A percentile compares a stretch with the other conserved stretches of the same genome.
These are phyloP conservation scores for Lethocerus indicus DNA, from an alignment of 1,140 invertebrate genomes.

Conservation along the genomic window DNA sequence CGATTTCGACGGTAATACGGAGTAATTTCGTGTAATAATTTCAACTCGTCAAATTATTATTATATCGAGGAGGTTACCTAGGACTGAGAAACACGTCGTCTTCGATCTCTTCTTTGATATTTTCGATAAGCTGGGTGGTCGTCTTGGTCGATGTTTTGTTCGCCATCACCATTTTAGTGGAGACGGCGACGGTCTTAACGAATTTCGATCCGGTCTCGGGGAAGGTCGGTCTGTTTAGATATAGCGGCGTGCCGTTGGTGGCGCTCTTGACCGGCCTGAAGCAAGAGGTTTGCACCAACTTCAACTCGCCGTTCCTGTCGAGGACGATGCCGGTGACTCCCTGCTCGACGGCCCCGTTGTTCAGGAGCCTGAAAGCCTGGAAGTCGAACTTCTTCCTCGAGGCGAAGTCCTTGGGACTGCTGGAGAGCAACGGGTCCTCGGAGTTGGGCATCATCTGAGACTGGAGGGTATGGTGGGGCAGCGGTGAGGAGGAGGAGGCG, in stretches of 20 bases:
- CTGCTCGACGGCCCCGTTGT: constrained; percentile 33
- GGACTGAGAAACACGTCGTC: constrained; percentile 64
- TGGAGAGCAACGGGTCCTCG: constrained; percentile 62
- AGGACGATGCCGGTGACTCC: constrained; percentile 40
- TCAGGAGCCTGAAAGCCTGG: constrained; percentile 38
- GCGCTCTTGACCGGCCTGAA: constrained; percentile 19
- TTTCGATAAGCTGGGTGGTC: constrained; percentile 22
- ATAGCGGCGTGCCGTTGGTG: constrained; percentile 15
- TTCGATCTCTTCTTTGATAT: constrained; percentile 36
- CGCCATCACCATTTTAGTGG: background rate
- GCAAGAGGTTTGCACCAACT: constrained; percentile 34
- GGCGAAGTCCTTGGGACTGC: constrained; percentile 60
- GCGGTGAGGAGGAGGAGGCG: constrained; percentile 48
- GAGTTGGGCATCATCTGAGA: constrained; percentile 71
- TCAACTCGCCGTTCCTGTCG: constrained; percentile 43
- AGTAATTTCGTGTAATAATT: too few relatives aligned
- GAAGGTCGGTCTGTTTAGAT: constrained; percentile 17
- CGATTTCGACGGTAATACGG: too few relatives aligned
- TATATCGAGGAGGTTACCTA: constrained; percentile 27
- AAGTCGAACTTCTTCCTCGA: constrained; percentile 42
- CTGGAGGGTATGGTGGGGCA: constrained; percentile 53
- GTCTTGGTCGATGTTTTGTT: too few relatives aligned
- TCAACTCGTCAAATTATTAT: too few relatives aligned
- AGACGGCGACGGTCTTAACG: constrained; percentile 2
- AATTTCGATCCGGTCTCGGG: constrained; percentile 8